Percentiles rank a stretch among this genome's conserved stretches.
Conservation (phyloP, 1,140 invertebrate species). For the Drosophila ironensis region DNA sequence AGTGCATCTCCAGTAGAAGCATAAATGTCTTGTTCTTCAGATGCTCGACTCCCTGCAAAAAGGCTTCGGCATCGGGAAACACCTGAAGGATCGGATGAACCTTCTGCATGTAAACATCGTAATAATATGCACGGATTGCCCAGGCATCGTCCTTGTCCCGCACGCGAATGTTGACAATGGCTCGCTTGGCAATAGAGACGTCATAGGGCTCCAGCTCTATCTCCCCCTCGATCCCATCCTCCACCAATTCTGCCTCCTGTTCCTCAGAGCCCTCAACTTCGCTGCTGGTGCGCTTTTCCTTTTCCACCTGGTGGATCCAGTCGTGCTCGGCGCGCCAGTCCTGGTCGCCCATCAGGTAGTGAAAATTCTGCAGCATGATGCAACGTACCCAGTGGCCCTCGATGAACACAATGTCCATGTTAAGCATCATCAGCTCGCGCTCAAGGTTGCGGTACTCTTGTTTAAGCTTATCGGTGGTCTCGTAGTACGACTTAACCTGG, state of each 20-base stretch:
- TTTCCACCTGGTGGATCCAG: constrained; percentile 68
- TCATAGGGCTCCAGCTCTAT: constrained; percentile 24
- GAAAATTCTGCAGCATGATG: constrained; percentile 79
- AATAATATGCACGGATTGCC: constrained; percentile 75
- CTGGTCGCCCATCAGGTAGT: constrained; percentile 71
- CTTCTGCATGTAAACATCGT: constrained; percentile 65
- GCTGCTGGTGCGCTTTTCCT: neutral
- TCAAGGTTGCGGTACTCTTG: constrained; percentile 59
- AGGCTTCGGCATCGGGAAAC: constrained; percentile 59
- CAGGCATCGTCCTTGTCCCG: constrained; percentile 77
- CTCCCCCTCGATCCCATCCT: neutral
- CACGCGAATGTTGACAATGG: constrained; percentile 66
- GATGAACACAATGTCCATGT: constrained; percentile 79
- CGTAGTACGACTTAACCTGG: constrained; percentile 72
- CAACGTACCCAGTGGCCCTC: constrained; percentile 75
- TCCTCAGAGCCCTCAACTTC: neutral
- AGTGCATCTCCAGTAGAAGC: constrained; percentile 72
- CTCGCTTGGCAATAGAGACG: constrained; percentile 67
- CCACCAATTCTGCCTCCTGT: neutral
- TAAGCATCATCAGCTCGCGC: constrained; percentile 66
- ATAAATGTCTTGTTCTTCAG: constrained; percentile 76
- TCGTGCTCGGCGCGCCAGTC: constrained; percentile 74
- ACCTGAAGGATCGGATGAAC: constrained; percentile 68
- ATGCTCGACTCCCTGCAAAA: constrained; percentile 60
- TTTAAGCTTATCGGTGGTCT: constrained; percentile 63